Evolutionary conservation across 2,888 invertebrate species (phyloP), one percentile per base, ranked within the genome.

Genomic region (Ametastegia equiseti): DNA sequence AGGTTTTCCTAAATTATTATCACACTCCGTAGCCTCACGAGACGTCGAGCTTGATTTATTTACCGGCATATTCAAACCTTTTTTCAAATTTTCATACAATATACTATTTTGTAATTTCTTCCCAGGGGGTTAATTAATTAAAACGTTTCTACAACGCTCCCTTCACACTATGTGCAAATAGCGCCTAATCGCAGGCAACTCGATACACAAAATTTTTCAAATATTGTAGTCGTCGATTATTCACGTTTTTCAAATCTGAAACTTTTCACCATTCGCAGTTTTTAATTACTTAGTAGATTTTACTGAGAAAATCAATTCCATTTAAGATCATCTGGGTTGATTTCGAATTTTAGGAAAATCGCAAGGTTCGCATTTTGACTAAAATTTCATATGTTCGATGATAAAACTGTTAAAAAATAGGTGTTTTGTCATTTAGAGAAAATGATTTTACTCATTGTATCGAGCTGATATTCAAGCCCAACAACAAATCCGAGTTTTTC

Each of bases 1-100:
- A 50, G 80, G 81, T 60, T 84, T 81, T 47, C 83, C 85, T 63
- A 84, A 83, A 81, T 81, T 84, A 54, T 67, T 60, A n/a, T 83
- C 82, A 69, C 85, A 85, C 42, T 57, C 77, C 15, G 36, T 73
- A 5, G 54, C 47, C 13, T 73, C 54, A 9, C 9, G 73, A 2
- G 42, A 19, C 23, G 11, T 36, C 11, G 47, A 33, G n/a, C 11
- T 2, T 0, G 45, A 42, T 45, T 45, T 30, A 47, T 47, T 71
- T 15, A 15, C 1, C 42, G 45, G 36, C 69, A 71, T 67, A 67
- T 67, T 67, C 19, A 33, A 67, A 67, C 65, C 39, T 19, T 36
- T n/a, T n/a, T 67, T 27, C 6, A 39, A 67, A 45, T 71, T 71
- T 45, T 23, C 30, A 13, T n/a, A n/a, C 30, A n/a, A 45, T 71